Evolutionary conservation across 2,113 vertebrate species (phyloP), one percentile per base, ranked within the genome.

Genomic region (Epinephelus moara): DNA sequence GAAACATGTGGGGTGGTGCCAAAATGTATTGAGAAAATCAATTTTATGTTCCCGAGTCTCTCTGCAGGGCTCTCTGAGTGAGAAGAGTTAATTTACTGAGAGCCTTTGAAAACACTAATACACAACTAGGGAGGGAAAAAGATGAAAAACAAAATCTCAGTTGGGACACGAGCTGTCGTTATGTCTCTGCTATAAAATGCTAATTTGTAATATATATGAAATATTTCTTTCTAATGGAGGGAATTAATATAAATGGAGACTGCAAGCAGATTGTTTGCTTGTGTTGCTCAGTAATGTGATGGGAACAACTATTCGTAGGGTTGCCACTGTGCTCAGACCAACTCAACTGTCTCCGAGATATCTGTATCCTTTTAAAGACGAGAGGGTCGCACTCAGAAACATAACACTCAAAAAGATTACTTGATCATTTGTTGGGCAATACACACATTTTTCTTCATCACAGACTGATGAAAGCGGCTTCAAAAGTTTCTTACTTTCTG

Each of bases 1-100:
- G 13, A 88, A 86, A 82, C 73, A 21, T 68, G 78, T 21, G 7
- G 30, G 52, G 50, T 56, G 61, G 73, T 52, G 66, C 76, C 70
- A 84, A 73, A 76, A 62, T 7, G 14, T 25, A 11, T n/a, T n/a
- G n/a, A 62, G 56, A 59, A 82, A 81, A 77, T 73, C 42, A 25
- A 81, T 76, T 59, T 37, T 27, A n/a, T 6, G 23, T 63, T 50
- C 6, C 15, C 7, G 12, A 56, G 57, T 63, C 70, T 82, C 60
- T 74, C 50, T 66, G 47, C n/a, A 21, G 64, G 23, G n/a, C 30
- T 63, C 14, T 61, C 23, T n/a, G 47, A 42, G 64, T 30, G 60
- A 67, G 53, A 45, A 1, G n/a, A 76, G 62, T 23, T 78, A 2
- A 73, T 75, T 74, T 42, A 78, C 60, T 23, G 14, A 42, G 33